Conservation (phyloP, 1,140 invertebrate species). For the Orussus abietinus region DNA sequence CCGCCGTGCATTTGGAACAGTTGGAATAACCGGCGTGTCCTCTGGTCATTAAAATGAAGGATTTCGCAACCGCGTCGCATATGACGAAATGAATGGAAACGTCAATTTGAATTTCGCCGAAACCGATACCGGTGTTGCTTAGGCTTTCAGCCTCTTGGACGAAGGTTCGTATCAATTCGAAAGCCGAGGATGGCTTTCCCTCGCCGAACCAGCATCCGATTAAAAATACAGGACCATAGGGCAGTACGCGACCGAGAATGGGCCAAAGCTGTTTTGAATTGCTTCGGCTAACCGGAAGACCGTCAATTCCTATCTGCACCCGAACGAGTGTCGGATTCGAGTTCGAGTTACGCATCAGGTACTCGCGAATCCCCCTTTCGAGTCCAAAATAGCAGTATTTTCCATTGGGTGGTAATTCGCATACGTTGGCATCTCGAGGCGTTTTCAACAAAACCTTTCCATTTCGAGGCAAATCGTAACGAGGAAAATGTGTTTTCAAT, state of each 20-base stretch:
- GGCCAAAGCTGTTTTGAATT: conserved; percentile 21
- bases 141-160: conserved; percentile 20
- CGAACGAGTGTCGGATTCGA: neutral
- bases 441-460: conserved; percentile 18
- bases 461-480: too few species aligned
- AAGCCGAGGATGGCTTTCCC: conserved; percentile 18
- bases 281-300: conserved; percentile 18
- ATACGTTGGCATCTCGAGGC: conserved; percentile 7
- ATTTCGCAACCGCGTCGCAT: conserved; percentile 22
- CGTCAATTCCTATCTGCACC: conserved; percentile 14
- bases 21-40: conserved; percentile 18
- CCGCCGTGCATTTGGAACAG: conserved; percentile 23
- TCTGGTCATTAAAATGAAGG: conserved; percentile 22
- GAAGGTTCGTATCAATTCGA: conserved; percentile 20
- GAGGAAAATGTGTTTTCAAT: too few species aligned
- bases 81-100: conserved; percentile 20
- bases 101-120: conserved; percentile 10
- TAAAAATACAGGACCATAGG: conserved; percentile 16
- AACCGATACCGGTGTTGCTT: conserved; percentile 12
- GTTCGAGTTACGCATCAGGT: conserved; percentile 6
- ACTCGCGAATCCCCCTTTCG: neutral
- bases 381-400: conserved; percentile 16
- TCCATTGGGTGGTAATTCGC: conserved; percentile 2
- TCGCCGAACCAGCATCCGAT: conserved; percentile 21
- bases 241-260: conserved; percentile 24